phyloP scores from a whole-genome alignment of 2,797 vertebrate species.

The Tenualosa ilisha region DNA sequence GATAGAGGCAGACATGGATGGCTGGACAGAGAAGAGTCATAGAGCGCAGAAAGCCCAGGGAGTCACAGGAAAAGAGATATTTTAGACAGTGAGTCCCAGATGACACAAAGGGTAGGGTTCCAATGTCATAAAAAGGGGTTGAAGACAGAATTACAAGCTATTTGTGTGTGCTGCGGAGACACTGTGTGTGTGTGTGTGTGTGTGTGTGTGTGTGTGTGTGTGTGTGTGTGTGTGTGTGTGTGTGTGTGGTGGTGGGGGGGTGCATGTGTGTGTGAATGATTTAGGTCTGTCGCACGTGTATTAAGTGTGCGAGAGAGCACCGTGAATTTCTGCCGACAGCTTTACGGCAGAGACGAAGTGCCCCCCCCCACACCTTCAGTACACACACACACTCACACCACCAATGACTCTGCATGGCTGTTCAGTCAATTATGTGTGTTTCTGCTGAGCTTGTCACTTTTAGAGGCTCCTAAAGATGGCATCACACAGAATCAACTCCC shows the following conservation, averaged over 20 bases:
- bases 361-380: neutral
- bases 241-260: neutral
- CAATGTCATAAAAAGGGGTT: neutral
- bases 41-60: neutral
- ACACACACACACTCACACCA: neutral
- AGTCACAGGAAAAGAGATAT: constrained; percentile 1
- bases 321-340: neutral
- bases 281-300: neutral
- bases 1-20: neutral
- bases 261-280: too few species aligned
- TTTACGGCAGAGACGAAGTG: neutral
- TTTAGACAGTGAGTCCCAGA: neutral
- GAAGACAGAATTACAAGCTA: neutral
- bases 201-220: too few species aligned
- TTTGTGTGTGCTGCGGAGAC: neutral
- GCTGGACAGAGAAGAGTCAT: neutral
- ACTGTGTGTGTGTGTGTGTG: neutral
- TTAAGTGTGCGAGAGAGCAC: constrained; percentile 5
- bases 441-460: neutral
- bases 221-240: constrained; percentile 8
- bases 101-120: neutral
- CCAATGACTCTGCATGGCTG: neutral
- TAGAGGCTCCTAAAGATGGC: neutral
- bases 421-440: neutral
- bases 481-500: neutral